These are phyloP conservation scores for Aculops lycopersici DNA, from an alignment of 1,140 invertebrate genomes.

Conservation along the genomic window DNA sequence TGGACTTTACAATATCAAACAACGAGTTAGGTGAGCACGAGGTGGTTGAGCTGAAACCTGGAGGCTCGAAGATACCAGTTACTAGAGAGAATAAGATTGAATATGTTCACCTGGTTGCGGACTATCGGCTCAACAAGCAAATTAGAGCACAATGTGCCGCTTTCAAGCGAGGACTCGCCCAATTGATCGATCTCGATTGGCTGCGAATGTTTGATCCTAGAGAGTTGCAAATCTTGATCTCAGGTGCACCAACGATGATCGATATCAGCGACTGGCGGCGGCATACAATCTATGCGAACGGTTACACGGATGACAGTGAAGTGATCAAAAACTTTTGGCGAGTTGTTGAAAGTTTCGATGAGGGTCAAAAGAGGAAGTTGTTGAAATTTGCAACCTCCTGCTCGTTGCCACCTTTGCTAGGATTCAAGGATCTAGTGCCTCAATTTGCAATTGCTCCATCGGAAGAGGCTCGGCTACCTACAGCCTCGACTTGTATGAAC, in stretches of 20 bases:
- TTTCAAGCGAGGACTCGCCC: slow-evolving; percentile 47
- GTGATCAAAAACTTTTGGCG: slow-evolving; percentile 49
- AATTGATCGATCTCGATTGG: slow-evolving; percentile 63
- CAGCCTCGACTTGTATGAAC: slow-evolving; percentile 90
- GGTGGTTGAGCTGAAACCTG: slow-evolving; percentile 48
- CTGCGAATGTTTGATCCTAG: slow-evolving; percentile 72
- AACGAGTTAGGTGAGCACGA: slow-evolving; percentile 63
- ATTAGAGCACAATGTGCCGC: slow-evolving; percentile 51
- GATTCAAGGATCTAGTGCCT: slow-evolving; percentile 80
- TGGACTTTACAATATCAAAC: slow-evolving; percentile 73
- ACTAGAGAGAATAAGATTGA: slow-evolving; percentile 69
- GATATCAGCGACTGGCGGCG: slow-evolving; percentile 55
- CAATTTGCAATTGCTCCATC: slow-evolving; percentile 73
- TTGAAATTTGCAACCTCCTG: slow-evolving; percentile 91
- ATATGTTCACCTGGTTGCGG: slow-evolving; percentile 79
- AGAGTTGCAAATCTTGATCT: slow-evolving; percentile 71
- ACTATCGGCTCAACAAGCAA: slow-evolving; percentile 77
- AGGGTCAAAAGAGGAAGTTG: slow-evolving; percentile 46
- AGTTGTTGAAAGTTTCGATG: slow-evolving; percentile 44
- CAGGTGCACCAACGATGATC: slow-evolving; percentile 62
- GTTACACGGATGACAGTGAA: slow-evolving; percentile 34
- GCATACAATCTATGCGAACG: slow-evolving; percentile 47
- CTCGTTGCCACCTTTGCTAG: slow-evolving; percentile 72
- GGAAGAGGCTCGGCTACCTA: slow-evolving; percentile 50
- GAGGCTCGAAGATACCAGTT: slow-evolving; percentile 55